Conservation (phyloP, 2,888 invertebrate genomes). For the Platycheirus rosarum region DNA sequence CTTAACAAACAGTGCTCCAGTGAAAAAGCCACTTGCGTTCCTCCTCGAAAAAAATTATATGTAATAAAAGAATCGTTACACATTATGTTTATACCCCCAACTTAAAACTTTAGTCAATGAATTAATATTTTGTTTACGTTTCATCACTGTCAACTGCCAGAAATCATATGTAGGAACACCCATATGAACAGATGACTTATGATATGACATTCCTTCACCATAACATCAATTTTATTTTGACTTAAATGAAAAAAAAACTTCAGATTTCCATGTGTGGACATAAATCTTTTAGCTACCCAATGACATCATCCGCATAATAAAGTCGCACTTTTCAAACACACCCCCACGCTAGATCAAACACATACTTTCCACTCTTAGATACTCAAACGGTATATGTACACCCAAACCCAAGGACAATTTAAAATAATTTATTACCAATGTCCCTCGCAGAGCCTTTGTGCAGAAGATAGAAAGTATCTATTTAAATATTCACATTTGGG, state of each 20-base stretch:
- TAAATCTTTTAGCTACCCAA: constrained; percentile 21
- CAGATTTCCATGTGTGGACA: neutral
- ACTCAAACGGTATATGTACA: constrained; percentile 8
- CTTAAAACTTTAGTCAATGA: too few species aligned
- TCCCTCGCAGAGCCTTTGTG: constrained; percentile 33
- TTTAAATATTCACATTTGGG: constrained; percentile 68
- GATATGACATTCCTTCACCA: constrained; percentile 5
- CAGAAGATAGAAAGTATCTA: constrained; percentile 53
- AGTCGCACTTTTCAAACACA: constrained; percentile 48
- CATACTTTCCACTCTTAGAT: neutral
- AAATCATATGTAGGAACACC: too few species aligned
- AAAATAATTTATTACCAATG: constrained; percentile 68
- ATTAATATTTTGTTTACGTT: too few species aligned
- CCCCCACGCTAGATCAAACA: constrained; percentile 27
- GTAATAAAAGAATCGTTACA: too few species aligned
- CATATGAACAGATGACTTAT: too few species aligned
- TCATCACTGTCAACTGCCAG: too few species aligned
- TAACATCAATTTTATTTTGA: constrained; percentile 22
- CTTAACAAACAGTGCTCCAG: too few species aligned
- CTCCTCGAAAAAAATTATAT: too few species aligned
- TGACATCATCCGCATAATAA: constrained; percentile 38
- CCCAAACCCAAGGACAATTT: constrained; percentile 60
- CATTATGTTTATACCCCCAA: too few species aligned
- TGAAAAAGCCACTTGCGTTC: too few species aligned
- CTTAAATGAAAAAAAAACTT: constrained; percentile 27